These are phyloP conservation scores for Chromobotia macracanthus DNA, from an alignment of 2,797 vertebrate genomes.

Conservation along the genomic window DNA sequence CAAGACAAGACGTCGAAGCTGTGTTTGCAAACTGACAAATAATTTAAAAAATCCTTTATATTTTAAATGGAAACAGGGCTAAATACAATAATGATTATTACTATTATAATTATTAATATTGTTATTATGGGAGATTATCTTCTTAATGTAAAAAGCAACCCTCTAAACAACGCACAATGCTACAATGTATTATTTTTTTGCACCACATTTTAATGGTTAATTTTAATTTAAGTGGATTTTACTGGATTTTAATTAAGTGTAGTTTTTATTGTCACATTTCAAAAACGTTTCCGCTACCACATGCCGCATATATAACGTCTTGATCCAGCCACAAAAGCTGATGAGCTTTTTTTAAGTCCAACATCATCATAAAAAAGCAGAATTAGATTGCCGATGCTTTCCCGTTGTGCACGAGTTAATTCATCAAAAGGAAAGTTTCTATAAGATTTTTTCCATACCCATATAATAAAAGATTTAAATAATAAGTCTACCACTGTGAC, in stretches of 20 bases:
- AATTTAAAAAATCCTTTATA: background rate
- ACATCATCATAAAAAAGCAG: conserved; percentile 56
- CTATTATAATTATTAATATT: background rate
- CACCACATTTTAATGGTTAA: too few species aligned
- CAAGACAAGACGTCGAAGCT: background rate
- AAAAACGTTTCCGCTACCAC: conserved; percentile 64
- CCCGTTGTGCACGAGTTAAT: conserved; percentile 79
- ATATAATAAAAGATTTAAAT: conserved; percentile 83
- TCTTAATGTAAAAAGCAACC: too few species aligned
- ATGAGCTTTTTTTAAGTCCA: conserved; percentile 54
- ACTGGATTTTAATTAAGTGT: background rate
- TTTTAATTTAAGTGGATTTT: background rate
- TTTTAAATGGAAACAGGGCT: background rate
- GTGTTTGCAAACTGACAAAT: background rate
- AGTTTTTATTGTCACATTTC: conserved; percentile 18
- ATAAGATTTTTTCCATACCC: conserved; percentile 76
- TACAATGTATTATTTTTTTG: background rate
- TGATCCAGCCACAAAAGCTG: conserved; percentile 55
- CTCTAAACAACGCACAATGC: background rate
- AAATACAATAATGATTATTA: background rate
- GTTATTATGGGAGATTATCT: background rate
- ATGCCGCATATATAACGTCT: conserved; percentile 46
- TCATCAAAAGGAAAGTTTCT: conserved; percentile 93
- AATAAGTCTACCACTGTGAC: conserved; percentile 96
- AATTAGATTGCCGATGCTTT: conserved; percentile 61